Evolutionary conservation across 2,888 invertebrate genomes (phyloP), one percentile per base, ranked within the genome.

Genomic region (Dryomyza anilis): DNA sequence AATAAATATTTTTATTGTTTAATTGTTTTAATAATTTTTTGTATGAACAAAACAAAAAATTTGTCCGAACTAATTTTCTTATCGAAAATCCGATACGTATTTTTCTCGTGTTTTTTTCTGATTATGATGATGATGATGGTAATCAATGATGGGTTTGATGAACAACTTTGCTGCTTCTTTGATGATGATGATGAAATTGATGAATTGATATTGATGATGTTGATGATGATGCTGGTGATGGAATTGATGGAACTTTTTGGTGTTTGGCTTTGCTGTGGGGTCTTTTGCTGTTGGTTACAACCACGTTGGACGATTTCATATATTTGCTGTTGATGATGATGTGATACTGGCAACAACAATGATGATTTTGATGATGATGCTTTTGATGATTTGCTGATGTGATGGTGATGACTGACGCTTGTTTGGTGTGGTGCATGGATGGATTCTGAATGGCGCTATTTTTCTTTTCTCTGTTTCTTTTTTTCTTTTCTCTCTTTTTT

Each of bases 41-140:
- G 75, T 69, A 70, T 65, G 61, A 72, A 70, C 69, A 73, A 74
- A n/a, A 77, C 74, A 73, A 81, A 80, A 81, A 82, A 76, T 81
- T 78, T 83, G 83, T 83, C 83, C 83, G 82, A 83, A 84, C 83
- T 82, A 83, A 82, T 84, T 83, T 83, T 83, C 83, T 83, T 83
- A 84, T 79, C 84, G 83, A 83, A 83, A 79, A 83, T 82, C 80
- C 83, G 83, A 83, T 81, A 83, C 83, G 83, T 83, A 83, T 83
- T 84, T 83, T 83, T 83, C 83, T 83, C 84, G 83, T 83, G 83
- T 84, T 83, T 82, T 76, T 82, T 81, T 81, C 82, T 80, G 82
- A 82, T 78, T 79, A 82, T 82, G 81, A 80, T 74, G 72, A 73
- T 81, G 81, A 78, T 81, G 87, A 85, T 84, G 74, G 66, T 70